Evolutionary conservation across 2,888 invertebrate genomes (phyloP).

Genomic region (Drosophila colorata): DNA sequence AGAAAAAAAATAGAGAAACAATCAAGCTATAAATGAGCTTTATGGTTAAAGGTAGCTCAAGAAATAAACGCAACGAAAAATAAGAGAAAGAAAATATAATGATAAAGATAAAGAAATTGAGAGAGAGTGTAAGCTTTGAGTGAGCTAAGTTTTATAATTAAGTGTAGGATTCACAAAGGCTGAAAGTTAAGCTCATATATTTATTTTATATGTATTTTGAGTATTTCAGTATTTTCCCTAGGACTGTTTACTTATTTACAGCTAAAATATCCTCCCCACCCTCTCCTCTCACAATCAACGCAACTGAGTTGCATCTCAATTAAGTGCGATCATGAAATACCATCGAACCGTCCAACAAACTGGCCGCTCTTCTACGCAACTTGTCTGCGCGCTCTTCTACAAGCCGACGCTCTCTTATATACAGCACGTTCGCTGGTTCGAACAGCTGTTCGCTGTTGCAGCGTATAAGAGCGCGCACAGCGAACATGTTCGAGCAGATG

Average conservation of each 20-base stretch:
- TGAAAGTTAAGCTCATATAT: background rate
- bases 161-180: too few species aligned
- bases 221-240: background rate
- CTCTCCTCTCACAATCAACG: background rate
- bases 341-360: conserved; percentile 22
- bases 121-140: too few species aligned
- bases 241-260: background rate
- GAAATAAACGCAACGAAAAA: too few species aligned
- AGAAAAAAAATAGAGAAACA: too few species aligned
- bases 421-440: conserved; percentile 55
- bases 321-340: conserved; percentile 56
- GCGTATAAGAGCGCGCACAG: conserved; percentile 38
- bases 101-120: too few species aligned
- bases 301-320: conserved; percentile 14
- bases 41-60: too few species aligned
- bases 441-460: conserved; percentile 50
- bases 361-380: conserved; percentile 52
- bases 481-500: conserved; percentile 60
- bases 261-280: background rate
- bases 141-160: too few species aligned
- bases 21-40: too few species aligned
- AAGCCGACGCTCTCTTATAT: conserved; percentile 60
- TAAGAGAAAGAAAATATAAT: too few species aligned
- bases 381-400: conserved; percentile 42
- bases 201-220: background rate